Percentiles rank a stretch among this genome's conserved stretches.
Conservation (phyloP, 2,113 vertebrate species). For the Eonycteris spelaea region DNA sequence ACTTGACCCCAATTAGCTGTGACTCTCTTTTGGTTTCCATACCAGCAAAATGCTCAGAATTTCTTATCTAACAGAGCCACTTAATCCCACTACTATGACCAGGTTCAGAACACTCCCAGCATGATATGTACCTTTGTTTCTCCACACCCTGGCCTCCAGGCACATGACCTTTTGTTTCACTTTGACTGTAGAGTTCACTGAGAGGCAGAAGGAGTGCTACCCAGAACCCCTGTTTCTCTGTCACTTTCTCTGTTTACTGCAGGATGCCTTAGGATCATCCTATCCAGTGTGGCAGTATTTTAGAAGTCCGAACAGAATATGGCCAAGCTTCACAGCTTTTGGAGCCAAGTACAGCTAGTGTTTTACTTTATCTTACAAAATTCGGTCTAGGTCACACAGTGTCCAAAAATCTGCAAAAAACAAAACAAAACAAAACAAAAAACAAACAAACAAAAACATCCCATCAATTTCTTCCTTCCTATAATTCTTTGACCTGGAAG, state of each 20-base stretch:
- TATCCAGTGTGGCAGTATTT: background rate
- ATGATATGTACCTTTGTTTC: background rate
- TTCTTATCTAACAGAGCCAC: background rate
- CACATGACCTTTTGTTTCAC: background rate
- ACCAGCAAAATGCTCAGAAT: background rate
- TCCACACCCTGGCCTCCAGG: background rate
- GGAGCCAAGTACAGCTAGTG: background rate
- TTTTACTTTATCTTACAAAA: background rate
- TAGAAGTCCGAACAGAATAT: background rate
- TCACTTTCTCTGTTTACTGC: background rate
- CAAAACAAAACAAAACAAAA: too few species aligned
- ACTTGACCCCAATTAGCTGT: background rate
- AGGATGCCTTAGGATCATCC: accelerated
- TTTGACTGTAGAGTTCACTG: background rate
- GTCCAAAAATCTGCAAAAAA: background rate
- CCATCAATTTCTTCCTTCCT: background rate
- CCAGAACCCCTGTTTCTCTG: background rate
- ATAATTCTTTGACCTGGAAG: background rate
- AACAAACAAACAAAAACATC: too few species aligned
- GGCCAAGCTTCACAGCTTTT: background rate
- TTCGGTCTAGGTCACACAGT: background rate
- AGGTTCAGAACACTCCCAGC: background rate
- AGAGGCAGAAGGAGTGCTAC: background rate
- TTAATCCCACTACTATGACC: background rate
- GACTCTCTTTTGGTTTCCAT: background rate